These are phyloP conservation scores for Magallana nippona DNA, from an alignment of 2,888 invertebrate genomes.

Conservation along the genomic window DNA sequence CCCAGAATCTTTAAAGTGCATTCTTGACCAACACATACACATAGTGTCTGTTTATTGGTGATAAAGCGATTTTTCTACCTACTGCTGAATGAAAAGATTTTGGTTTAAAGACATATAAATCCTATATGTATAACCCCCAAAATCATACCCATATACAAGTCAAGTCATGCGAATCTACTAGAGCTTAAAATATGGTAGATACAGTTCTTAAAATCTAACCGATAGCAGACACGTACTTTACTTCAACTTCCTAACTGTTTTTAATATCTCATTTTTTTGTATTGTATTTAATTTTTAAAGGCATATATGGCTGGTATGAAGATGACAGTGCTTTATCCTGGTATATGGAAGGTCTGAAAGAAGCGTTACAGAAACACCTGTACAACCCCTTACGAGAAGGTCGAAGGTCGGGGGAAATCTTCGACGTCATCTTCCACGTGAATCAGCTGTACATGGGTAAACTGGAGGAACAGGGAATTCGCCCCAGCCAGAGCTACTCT, in stretches of 20 bases:
- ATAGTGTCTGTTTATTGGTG: too few species aligned
- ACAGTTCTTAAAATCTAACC: too few species aligned
- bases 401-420: conserved; percentile 35
- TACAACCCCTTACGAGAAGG: not conserved
- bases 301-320: conserved; percentile 32
- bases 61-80: too few species aligned
- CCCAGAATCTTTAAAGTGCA: too few species aligned
- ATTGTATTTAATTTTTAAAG: not conserved
- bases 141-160: too few species aligned
- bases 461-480: conserved; percentile 21
- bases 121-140: too few species aligned
- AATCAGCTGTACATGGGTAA: conserved; percentile 8
- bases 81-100: too few species aligned
- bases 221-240: not conserved
- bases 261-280: not conserved
- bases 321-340: conserved; percentile 29
- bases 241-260: not conserved
- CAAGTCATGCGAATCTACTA: too few species aligned
- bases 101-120: too few species aligned
- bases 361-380: conserved; percentile 16
- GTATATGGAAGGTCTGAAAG: conserved; percentile 13
- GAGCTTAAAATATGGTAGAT: too few species aligned
- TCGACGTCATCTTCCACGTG: conserved; percentile 4
- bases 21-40: too few species aligned
- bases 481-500: not conserved